Percentiles rank a stretch among this genome's conserved stretches.
Conservation (phyloP, 2,888 invertebrate genomes). For the Drosophila borborema region DNA sequence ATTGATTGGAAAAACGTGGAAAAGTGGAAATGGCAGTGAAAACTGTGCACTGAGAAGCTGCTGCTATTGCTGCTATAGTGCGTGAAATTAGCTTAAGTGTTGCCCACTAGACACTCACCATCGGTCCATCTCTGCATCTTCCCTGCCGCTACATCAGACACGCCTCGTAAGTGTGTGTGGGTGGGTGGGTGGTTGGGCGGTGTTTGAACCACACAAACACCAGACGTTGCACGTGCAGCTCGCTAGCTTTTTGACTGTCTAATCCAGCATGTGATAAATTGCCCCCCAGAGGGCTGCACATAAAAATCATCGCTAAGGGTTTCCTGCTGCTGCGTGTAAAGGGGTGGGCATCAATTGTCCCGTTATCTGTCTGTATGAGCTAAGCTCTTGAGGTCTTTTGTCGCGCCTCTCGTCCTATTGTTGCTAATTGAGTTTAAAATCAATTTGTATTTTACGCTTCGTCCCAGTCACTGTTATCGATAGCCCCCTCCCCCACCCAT, state of each 20-base stretch:
- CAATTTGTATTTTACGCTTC: slow-evolving; percentile 82
- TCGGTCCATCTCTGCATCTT: background rate
- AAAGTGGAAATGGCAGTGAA: slow-evolving; percentile 9
- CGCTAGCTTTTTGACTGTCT: slow-evolving; percentile 83
- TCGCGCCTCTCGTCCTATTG: slow-evolving; percentile 48
- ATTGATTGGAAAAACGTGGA: slow-evolving; percentile 49
- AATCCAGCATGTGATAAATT: slow-evolving; percentile 85
- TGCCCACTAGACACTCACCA: slow-evolving; percentile 5
- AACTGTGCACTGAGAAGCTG: slow-evolving; percentile 6
- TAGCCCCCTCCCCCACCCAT: background rate
- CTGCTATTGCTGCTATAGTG: slow-evolving; percentile 43
- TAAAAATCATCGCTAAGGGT: slow-evolving; percentile 67
- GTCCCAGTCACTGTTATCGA: slow-evolving; percentile 12
- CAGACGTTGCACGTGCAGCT: slow-evolving; percentile 58
- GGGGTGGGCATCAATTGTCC: slow-evolving; percentile 10
- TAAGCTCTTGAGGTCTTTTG: slow-evolving; percentile 40
- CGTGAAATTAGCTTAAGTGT: slow-evolving; percentile 84
- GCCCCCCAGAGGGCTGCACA: slow-evolving; percentile 83
- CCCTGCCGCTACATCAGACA: background rate
- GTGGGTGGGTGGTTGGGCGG: background rate
- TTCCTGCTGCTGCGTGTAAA: background rate
- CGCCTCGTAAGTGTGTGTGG: slow-evolving; percentile 14
- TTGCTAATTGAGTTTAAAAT: slow-evolving; percentile 85
- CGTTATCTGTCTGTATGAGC: slow-evolving; percentile 35
- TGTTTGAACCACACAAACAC: slow-evolving; percentile 8